Percentiles rank a stretch among this genome's conserved stretches.
Evolutionary conservation across 1,140 invertebrate genomes (phyloP).

Genomic region (Chironomus striatipennis): DNA sequence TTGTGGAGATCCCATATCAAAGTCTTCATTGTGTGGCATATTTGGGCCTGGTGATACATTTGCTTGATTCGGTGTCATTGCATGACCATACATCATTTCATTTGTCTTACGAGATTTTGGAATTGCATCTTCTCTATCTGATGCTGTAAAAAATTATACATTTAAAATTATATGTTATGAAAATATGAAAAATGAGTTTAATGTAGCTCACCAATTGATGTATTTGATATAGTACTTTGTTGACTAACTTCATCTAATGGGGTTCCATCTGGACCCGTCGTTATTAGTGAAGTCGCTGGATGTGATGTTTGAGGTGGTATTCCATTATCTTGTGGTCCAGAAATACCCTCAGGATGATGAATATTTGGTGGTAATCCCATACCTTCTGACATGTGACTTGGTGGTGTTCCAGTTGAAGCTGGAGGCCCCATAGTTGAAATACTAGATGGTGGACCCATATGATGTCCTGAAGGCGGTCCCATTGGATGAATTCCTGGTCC

Average conservation of each 20-base stretch:
- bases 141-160: slow-evolving; percentile 49
- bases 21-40: slow-evolving; percentile 77
- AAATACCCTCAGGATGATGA: slow-evolving; percentile 30
- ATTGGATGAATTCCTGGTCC: slow-evolving; percentile 42
- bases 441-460: slow-evolving; percentile 44
- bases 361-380: slow-evolving; percentile 33
- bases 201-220: slow-evolving; percentile 62
- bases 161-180: slow-evolving; percentile 5
- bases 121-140: slow-evolving; percentile 68
- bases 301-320: slow-evolving; percentile 41
- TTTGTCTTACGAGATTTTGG: slow-evolving; percentile 62
- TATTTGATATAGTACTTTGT: slow-evolving; percentile 83
- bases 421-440: slow-evolving; percentile 41
- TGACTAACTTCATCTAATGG: slow-evolving; percentile 82
- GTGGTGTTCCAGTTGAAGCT: slow-evolving; percentile 41
- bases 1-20: slow-evolving; percentile 78
- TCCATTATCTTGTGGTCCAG: slow-evolving; percentile 38
- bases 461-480: slow-evolving; percentile 45
- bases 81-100: slow-evolving; percentile 47
- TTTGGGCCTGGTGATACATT: slow-evolving; percentile 64
- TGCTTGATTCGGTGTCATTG: slow-evolving; percentile 53
- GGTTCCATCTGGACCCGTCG: slow-evolving; percentile 78
- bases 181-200: neutral
- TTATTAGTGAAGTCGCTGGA: slow-evolving; percentile 74
- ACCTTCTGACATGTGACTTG: slow-evolving; percentile 36